Base-by-base conservation (phyloP, 2,797 vertebrate species). In the Takifugu rubripes region DNA sequence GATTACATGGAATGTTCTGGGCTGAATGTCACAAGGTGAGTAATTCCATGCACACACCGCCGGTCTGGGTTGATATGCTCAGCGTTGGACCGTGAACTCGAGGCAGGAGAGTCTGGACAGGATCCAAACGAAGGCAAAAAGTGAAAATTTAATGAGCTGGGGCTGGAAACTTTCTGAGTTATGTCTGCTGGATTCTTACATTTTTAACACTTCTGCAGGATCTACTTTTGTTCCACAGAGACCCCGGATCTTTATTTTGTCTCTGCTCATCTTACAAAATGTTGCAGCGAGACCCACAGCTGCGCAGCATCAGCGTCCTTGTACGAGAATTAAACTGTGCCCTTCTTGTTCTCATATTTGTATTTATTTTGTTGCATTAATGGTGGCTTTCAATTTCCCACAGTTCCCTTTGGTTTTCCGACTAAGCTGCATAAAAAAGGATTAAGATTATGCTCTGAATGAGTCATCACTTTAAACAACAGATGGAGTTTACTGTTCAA, bases 391-490 rank as follows among this genome's bases (percentile, higher is more conserved):
- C 74, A 81, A 79, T 78, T 81, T 65, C 68, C 77, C 78, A 53
- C 64, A 62, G 77, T 88, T 88, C 74, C 80, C 84, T 84, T 82
- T 78, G 82, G 77, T 84, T 87, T 88, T 73, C 85, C 70, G 83
- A 70, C 75, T 87, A 87, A 87, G 80, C 75, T 74, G 80, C 77
- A 58, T 87, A 84, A 86, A 89, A 88, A 83, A 80, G 87, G 84
- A 91, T 91, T 89, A 90, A 87, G 84, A 83, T 84, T 78, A 86
- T 71, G 78, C 84, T 87, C 79, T 78, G 84, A 89, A 86, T 87
- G 90, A 91, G 86, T 91, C 88, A 90, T 90, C 87, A 91, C 77
- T 90, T 91, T 86, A 90, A 89, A 91, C 84, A 86, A 85, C 86
- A 89, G 86, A 90, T 87, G 83, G 86, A 87, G 85, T 90, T 89